Evolutionary conservation across 2,113 vertebrate species (phyloP), one percentile per base, ranked within the genome.

Genomic region (Etheostoma cragini): DNA sequence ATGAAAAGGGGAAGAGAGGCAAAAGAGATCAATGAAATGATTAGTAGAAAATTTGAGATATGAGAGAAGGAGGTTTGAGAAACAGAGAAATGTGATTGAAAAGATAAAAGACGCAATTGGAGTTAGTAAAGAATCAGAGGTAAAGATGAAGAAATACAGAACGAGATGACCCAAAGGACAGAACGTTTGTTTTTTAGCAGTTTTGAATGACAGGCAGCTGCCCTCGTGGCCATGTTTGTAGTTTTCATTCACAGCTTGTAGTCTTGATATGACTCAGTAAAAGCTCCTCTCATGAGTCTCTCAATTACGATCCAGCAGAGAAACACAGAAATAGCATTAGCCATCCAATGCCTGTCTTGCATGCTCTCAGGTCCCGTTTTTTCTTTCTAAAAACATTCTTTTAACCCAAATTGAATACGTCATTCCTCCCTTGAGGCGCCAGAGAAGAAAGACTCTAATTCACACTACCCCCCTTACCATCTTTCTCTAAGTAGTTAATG

Each of bases 381-480:
- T 89, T 76, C 65, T 65, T 83, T 90, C 73, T 84, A 84, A 93
- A 91, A 30, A 3, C 78, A 76, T 89, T 92, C 87, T 91, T 93
- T 93, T 84, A 90, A 84, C 84, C 76, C 85, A 88, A 90, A 91
- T 84, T 84, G 60, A 92, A 91, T 89, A 80, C 86, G 91, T 91
- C 80, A 79, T 83, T 84, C 76, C 72, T 87, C 88, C 86, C 88
- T 69, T 10, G 69, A 84, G 92, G 89, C 76, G 3, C 83, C 70
- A 71, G 54, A 70, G 80, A 88, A 89, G 77, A 85, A 90, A 83
- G 72, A 57, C 62, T 74, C 68, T 72, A 67, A 87, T 88, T 86
- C 76, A 79, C 72, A 38, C 62, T 30, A 70, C 67, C 73, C 88
- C 78, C 54, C 86, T 83, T 60, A 4, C 85, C 24, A 61, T 78